Base-by-base conservation (phyloP, 2,113 vertebrate species). In the Monopterus albus region DNA sequence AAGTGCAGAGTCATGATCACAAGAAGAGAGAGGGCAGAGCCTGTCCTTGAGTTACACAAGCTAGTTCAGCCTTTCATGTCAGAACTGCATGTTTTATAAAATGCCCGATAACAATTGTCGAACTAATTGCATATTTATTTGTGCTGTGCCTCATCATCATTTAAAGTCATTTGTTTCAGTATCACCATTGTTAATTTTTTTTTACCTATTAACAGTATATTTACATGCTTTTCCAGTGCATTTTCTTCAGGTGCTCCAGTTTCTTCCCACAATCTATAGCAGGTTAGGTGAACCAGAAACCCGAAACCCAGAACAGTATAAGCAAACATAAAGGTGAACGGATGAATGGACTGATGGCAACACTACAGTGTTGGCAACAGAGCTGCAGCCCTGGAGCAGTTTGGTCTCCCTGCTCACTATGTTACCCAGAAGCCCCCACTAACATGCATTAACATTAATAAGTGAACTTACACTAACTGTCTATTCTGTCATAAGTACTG, bases 1-100 rank as follows among this genome's bases (percentile, higher is more conserved):
- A 78, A 81, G 39, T 55, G 87, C 68, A 9, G 28, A 79, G 82
- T 91, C 90, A 91, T 56, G 40, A 35, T 91, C 75, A 89, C 21
- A 18, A 55, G 86, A 39, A 5, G 17, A 46, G 39, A 1, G 35
- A 9, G 7, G 35, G 55, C 35, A 12, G 26, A 58, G 29, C 6
- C 15, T 40, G 58, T 58, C 29, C 61, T 69, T 66, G 47, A 75
- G 73, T 87, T 86, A 31, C 61, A 29, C 74, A 74, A 87, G 14
- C 10, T 13, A 29, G 14, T 23, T 42, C 42, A 42, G 14, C 9
- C 5, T 39, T 18, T 26, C 67, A 78, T 75, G 58, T 71, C 72
- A 73, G 6, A 55, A 49, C 29, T 1, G 7, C n/a, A 15, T 12
- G 1, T 7, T 15, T 21, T 33, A 36, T 46, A 4, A 36, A 35